Percentiles rank a stretch among this genome's conserved stretches.
phyloP scores from a whole-genome alignment of 1,140 invertebrate genomes.

The Epicauta chinensis region DNA sequence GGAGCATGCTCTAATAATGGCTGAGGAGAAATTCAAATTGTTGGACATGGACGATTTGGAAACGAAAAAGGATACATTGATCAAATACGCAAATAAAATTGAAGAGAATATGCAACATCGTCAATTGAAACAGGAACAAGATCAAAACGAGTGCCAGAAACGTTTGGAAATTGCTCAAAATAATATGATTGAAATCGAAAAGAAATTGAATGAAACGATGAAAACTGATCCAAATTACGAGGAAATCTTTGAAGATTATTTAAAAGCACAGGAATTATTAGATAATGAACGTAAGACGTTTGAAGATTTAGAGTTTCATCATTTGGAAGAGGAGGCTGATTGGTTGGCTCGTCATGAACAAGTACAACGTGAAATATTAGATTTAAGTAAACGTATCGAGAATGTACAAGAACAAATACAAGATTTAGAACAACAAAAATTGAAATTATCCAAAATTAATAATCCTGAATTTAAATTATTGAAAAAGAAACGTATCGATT shows the following conservation, averaged over 20 bases:
- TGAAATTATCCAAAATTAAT: constrained; percentile 33
- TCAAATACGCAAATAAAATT: constrained; percentile 49
- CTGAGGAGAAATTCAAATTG: constrained; percentile 72
- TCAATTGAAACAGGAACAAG: constrained; percentile 47
- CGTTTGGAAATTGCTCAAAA: constrained; percentile 49
- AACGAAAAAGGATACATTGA: constrained; percentile 57
- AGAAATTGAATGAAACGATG: constrained; percentile 28
- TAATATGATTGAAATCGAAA: constrained; percentile 50
- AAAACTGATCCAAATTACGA: constrained; percentile 47
- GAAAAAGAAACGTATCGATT: constrained; percentile 26
- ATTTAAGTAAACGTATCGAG: constrained; percentile 59
- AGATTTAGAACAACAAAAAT: constrained; percentile 60
- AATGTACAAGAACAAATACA: constrained; percentile 55
- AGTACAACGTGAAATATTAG: constrained; percentile 66
- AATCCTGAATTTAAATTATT: constrained; percentile 35
- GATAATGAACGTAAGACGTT: constrained; percentile 74
- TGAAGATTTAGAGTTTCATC: constrained; percentile 90
- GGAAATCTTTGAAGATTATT: constrained; percentile 52
- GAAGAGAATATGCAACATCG: constrained; percentile 48
- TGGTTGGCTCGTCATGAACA: constrained; percentile 75
- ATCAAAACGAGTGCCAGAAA: constrained; percentile 55
- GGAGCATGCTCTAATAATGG: constrained; percentile 73
- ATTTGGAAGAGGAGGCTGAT: constrained; percentile 85
- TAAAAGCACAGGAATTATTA: constrained; percentile 59
- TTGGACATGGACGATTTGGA: constrained; percentile 69